These are phyloP conservation scores for Montipora cactus DNA, from an alignment of 64 coral and sea anemone genomes.

Conservation along the genomic window DNA sequence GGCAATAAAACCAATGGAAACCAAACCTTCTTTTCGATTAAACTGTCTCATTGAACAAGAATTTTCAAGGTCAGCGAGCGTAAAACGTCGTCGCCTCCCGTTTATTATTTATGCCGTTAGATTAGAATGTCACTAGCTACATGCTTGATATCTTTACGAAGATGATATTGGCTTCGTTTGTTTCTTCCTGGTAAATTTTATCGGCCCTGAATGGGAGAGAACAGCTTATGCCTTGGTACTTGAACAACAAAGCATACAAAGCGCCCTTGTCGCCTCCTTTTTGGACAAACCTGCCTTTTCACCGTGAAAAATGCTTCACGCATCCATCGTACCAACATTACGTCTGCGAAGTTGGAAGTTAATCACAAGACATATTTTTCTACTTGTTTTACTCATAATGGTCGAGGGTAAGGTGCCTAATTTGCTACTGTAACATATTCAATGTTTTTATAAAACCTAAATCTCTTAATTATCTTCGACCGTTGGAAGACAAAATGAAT, in stretches of 20 bases:
- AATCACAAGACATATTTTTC: background rate
- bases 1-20: background rate
- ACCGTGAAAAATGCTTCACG: background rate
- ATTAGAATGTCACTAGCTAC: slow-evolving; percentile 11
- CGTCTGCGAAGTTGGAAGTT: background rate
- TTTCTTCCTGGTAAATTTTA: background rate
- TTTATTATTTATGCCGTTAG: slow-evolving; percentile 17
- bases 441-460: background rate
- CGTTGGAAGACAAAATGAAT: background rate
- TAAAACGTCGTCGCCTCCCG: background rate
- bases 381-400: background rate
- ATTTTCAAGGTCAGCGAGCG: slow-evolving; percentile 15
- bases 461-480: background rate
- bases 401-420: slow-evolving; percentile 19
- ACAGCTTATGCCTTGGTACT: background rate
- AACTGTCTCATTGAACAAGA: slow-evolving; percentile 8
- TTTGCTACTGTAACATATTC: background rate
- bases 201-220: background rate
- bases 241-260: background rate
- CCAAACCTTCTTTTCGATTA: background rate
- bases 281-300: background rate
- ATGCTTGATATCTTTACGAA: background rate
- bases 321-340: background rate
- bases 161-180: background rate
- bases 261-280: background rate